phyloP scores from a whole-genome alignment of 2,113 vertebrate species.

The Montifringilla adamsi region DNA sequence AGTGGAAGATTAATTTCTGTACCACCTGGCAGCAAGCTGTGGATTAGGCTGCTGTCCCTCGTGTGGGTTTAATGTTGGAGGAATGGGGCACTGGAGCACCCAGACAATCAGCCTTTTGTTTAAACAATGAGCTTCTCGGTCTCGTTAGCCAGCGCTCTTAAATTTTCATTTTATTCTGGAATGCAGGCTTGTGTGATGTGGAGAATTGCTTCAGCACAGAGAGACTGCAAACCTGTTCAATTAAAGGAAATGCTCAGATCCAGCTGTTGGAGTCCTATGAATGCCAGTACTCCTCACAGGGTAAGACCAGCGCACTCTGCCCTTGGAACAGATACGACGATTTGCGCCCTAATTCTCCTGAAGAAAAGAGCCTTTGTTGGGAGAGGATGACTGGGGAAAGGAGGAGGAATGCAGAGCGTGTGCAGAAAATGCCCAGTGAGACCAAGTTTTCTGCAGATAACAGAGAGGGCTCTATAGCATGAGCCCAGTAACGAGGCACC shows the following conservation, averaged over 20 bases:
- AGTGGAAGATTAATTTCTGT: constrained; percentile 79
- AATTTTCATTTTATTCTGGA: constrained; percentile 62
- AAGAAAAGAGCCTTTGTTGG: constrained; percentile 58
- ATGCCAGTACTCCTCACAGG: constrained; percentile 43
- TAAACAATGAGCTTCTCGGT: constrained; percentile 63
- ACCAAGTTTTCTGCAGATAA: not conserved
- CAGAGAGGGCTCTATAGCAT: not conserved
- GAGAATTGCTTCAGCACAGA: constrained; percentile 58
- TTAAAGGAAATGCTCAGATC: constrained; percentile 69
- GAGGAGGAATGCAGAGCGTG: constrained; percentile 27
- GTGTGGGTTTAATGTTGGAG: constrained; percentile 69
- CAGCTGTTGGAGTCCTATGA: constrained; percentile 67
- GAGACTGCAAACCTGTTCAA: constrained; percentile 68
- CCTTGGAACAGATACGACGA: constrained; percentile 20
- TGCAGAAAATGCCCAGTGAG: not conserved
- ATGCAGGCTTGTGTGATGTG: constrained; percentile 64
- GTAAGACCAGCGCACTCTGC: constrained; percentile 4
- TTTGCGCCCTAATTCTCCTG: not conserved
- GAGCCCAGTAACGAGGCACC: not conserved
- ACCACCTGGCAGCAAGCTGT: constrained; percentile 78
- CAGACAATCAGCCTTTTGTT: constrained; percentile 76
- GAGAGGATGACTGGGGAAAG: not conserved
- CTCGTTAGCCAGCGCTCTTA: constrained; percentile 69
- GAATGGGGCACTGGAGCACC: constrained; percentile 57
- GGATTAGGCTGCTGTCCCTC: constrained; percentile 62